Percentiles rank a stretch among this genome's conserved stretches.
phyloP scores from a whole-genome alignment of 2,888 invertebrate species.

The Cantharis flavilabris region DNA sequence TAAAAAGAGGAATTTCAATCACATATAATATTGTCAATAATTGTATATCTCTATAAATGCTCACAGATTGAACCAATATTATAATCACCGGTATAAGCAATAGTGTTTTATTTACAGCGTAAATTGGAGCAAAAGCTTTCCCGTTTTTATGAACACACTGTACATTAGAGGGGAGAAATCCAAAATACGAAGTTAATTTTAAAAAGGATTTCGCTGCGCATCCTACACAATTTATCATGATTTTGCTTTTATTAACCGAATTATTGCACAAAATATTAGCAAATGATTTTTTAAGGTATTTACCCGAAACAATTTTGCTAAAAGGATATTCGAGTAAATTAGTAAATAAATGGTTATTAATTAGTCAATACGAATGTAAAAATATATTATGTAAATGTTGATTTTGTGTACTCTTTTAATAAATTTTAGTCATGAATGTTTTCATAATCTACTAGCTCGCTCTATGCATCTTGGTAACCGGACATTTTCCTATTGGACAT shows the following conservation, averaged over 20 bases:
- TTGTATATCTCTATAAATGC: neutral
- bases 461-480: too few relatives aligned
- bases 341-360: neutral
- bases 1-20: neutral
- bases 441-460: too few relatives aligned
- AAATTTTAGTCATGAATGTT: too few relatives aligned
- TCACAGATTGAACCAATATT: neutral
- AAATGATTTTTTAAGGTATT: neutral
- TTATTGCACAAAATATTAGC: neutral
- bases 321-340: neutral
- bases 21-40: neutral
- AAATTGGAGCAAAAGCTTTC: neutral
- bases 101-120: neutral
- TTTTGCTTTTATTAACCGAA: neutral
- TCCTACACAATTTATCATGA: neutral
- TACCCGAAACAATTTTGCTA: neutral
- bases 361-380: neutral
- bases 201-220: neutral
- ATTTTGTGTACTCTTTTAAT: neutral
- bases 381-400: neutral
- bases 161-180: neutral
- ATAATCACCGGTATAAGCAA: neutral
- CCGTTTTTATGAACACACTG: neutral
- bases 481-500: too few relatives aligned
- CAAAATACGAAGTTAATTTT: neutral